A percentile compares a stretch with the other conserved stretches of the same genome.
Conservation (phyloP, 2,888 invertebrate genomes). For the Nemoura dubitans region DNA sequence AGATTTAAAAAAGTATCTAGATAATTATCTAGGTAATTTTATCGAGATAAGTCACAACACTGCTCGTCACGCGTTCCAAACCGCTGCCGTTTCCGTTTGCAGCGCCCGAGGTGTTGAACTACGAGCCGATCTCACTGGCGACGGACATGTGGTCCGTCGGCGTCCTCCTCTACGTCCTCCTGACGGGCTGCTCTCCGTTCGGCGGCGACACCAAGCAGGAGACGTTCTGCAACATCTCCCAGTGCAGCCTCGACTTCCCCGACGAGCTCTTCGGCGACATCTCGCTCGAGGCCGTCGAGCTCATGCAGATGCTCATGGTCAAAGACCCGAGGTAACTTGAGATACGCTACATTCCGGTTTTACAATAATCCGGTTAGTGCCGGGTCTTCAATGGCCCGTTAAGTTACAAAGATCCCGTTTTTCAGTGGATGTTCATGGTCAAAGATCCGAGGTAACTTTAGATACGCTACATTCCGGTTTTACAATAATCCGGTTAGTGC, state of each 20-base stretch:
- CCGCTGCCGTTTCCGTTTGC: too few relatives aligned
- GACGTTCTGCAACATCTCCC: constrained; percentile 96
- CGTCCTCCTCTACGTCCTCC: constrained; percentile 90
- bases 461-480: too few relatives aligned
- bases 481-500: too few relatives aligned
- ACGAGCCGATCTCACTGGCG: constrained; percentile 91
- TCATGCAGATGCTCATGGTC: constrained; percentile 89
- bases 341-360: too few relatives aligned
- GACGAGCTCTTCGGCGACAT: constrained; percentile 90
- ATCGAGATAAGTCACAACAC: too few relatives aligned
- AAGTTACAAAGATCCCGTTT: too few relatives aligned
- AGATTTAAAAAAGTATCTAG: too few relatives aligned
- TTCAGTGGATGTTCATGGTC: constrained; percentile 86
- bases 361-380: too few relatives aligned
- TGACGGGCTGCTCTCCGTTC: constrained; percentile 95
- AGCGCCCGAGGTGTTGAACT: constrained; percentile 94
- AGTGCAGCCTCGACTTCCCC: constrained; percentile 93
- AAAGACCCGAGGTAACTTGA: constrained; percentile 86
- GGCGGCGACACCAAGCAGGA: constrained; percentile 96
- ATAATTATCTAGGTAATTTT: too few relatives aligned
- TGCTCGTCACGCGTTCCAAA: too few relatives aligned
- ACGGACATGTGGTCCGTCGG: constrained; percentile 99
- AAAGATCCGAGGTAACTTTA: constrained; percentile 86
- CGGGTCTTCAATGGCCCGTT: too few relatives aligned
- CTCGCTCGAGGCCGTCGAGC: constrained; percentile 87